phyloP scores from a whole-genome alignment of 2,113 vertebrate species.

The Sinocyclocheilus maitianheensis region DNA sequence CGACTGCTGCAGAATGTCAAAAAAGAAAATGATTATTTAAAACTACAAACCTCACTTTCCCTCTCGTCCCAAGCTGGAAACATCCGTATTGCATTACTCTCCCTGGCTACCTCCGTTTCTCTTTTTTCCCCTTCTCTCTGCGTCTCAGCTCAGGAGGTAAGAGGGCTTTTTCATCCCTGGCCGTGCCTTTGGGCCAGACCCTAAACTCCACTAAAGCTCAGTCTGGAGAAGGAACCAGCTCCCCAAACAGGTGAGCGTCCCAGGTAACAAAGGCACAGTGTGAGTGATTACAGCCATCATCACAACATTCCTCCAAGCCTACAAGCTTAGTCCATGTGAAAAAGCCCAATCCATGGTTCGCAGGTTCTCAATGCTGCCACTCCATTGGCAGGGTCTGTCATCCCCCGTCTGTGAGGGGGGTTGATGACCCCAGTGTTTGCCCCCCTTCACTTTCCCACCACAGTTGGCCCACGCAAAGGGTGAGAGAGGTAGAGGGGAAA shows the following conservation, averaged over 20 bases:
- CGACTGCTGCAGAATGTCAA: constrained; percentile 57
- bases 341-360: constrained; percentile 71
- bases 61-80: constrained; percentile 50
- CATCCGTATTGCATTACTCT: constrained; percentile 59
- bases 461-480: constrained; percentile 66
- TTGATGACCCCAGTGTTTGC: constrained; percentile 70
- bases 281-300: constrained; percentile 70
- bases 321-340: constrained; percentile 78
- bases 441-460: constrained; percentile 80
- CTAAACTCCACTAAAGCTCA: constrained; percentile 6
- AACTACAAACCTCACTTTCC: constrained; percentile 54
- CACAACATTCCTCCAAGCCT: constrained; percentile 62
- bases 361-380: constrained; percentile 78
- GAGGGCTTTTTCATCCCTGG: constrained; percentile 22
- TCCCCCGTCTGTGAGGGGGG: constrained; percentile 59
- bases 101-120: constrained; percentile 33
- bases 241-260: constrained; percentile 61
- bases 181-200: constrained; percentile 11
- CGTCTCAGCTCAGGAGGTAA: constrained; percentile 4
- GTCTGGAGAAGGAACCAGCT: neutral
- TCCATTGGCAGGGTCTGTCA: constrained; percentile 82
- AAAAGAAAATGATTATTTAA: constrained; percentile 63
- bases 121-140: neutral
- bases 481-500: constrained; percentile 42
- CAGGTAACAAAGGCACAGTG: constrained; percentile 62